Evolutionary conservation across 2,888 invertebrate genomes (phyloP), one percentile per base, ranked within the genome.

Genomic region (Corbicula japonica): DNA sequence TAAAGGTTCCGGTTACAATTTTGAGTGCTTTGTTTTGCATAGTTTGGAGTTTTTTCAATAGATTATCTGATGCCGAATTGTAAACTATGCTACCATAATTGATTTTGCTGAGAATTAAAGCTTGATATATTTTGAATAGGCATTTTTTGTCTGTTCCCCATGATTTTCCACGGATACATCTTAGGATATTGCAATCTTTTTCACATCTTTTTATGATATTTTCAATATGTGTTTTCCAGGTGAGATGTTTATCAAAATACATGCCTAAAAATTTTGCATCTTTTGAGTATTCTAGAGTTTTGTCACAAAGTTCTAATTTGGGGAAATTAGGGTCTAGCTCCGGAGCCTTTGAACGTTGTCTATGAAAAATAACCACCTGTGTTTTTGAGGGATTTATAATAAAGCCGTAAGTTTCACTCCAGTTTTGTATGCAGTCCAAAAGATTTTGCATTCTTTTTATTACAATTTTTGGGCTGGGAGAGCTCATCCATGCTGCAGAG

Each of bases 21-120:
- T 61, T 61, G 15, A 61, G 44, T 10, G 58, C 58, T 32, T 58
- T 58, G 18, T 58, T 58, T 32, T 58, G 61, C 5, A 58, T 5
- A 12, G 21, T 23, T 58, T 58, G 58, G 6, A 58, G 32, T 58
- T n/a, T 5, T 32, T 30, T 4, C 12, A 32, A 8, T 61, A 10
- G 23, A 1, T 10, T 15, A 4, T 35, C 6, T 3, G 21, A 6
- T 4, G 61, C 38, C 2, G 61, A 61, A 26, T 38, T 41, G 18
- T 56, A 56, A 2, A 34, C n/a, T 30, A 26, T 6, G 56, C 35
- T 6, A 4, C 58, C 58, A 32, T 58, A 58, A 8, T 32, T 5
- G 3, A 58, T 32, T 58, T 58, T 58, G n/a, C 34, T 34, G 2
- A 18, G 10, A n/a, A 61, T 41, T 41, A 41, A 23, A 4, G 41